Evolutionary conservation across 2,888 invertebrate genomes (phyloP).

Genomic region (Lasiommata megera): DNA sequence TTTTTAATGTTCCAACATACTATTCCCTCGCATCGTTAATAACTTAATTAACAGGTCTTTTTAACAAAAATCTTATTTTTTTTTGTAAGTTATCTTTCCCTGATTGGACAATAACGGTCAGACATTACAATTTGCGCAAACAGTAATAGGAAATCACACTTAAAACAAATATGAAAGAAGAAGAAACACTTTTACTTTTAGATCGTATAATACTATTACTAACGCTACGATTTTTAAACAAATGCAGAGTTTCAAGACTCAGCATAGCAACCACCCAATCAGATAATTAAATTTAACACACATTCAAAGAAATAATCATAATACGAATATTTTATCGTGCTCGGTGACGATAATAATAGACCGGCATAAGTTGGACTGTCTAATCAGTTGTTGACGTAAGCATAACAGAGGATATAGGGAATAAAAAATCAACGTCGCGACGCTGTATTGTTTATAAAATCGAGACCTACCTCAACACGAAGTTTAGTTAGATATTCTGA

Average conservation of each 20-base stretch:
- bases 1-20: too few relatives aligned
- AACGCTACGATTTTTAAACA: not conserved
- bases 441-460: slow-evolving; percentile 33
- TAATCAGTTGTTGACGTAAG: not conserved
- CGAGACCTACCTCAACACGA: slow-evolving; percentile 61
- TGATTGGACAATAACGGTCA: too few relatives aligned
- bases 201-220: too few relatives aligned
- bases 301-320: not conserved
- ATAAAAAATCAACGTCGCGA: slow-evolving; percentile 26
- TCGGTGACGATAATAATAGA: not conserved
- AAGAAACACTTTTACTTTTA: too few relatives aligned
- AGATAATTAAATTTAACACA: not conserved
- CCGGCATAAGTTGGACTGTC: not conserved
- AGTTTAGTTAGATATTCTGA: slow-evolving; percentile 35
- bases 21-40: too few relatives aligned
- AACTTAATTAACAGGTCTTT: too few relatives aligned
- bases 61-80: too few relatives aligned
- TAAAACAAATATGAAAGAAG: too few relatives aligned
- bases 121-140: too few relatives aligned
- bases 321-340: not conserved
- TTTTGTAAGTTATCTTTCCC: too few relatives aligned
- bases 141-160: too few relatives aligned
- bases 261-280: not conserved
- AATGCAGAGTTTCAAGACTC: not conserved
- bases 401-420: slow-evolving; percentile 3